These are phyloP conservation scores for Trissoscelio sp. DNA, from an alignment of 2,888 invertebrate genomes.

Conservation along the genomic window DNA sequence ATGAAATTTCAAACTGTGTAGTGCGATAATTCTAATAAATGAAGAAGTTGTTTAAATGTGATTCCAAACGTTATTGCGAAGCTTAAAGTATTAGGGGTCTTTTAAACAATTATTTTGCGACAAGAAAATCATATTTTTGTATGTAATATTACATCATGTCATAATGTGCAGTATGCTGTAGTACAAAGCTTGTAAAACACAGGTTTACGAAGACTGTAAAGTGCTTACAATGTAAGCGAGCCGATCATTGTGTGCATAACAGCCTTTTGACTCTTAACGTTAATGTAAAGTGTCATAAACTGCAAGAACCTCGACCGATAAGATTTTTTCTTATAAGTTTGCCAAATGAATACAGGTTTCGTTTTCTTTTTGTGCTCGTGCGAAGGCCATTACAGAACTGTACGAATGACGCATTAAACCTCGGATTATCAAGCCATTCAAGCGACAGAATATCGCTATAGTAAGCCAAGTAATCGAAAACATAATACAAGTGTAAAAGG, in stretches of 20 bases:
- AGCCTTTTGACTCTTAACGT: slow-evolving; percentile 32
- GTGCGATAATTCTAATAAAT: slow-evolving; percentile 13
- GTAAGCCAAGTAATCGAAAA: slow-evolving; percentile 20
- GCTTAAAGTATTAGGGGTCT: not conserved
- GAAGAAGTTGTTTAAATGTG: not conserved
- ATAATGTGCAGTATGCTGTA: too few relatives aligned
- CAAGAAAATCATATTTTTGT: not conserved
- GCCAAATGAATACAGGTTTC: slow-evolving; percentile 31
- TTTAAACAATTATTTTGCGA: slow-evolving; percentile 1
- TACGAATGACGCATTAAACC: slow-evolving; percentile 41
- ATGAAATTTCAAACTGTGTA: slow-evolving; percentile 29
- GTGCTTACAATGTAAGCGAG: slow-evolving; percentile 57
- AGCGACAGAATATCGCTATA: slow-evolving; percentile 28
- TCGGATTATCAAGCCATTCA: slow-evolving; percentile 44
- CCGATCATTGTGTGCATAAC: slow-evolving; percentile 49
- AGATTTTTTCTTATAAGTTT: slow-evolving; percentile 41
- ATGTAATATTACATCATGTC: slow-evolving; percentile 27
- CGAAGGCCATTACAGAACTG: slow-evolving; percentile 32
- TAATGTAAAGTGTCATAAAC: slow-evolving; percentile 47
- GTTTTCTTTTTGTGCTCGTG: slow-evolving; percentile 13
- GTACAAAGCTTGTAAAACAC: slow-evolving; percentile 53
- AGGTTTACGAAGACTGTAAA: slow-evolving; percentile 61
- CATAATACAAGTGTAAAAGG: slow-evolving; percentile 39
- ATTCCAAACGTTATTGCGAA: too few relatives aligned
- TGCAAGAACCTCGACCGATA: slow-evolving; percentile 32